Base-by-base conservation (phyloP, 2,888 invertebrate genomes). In the Epinotia ramella region DNA sequence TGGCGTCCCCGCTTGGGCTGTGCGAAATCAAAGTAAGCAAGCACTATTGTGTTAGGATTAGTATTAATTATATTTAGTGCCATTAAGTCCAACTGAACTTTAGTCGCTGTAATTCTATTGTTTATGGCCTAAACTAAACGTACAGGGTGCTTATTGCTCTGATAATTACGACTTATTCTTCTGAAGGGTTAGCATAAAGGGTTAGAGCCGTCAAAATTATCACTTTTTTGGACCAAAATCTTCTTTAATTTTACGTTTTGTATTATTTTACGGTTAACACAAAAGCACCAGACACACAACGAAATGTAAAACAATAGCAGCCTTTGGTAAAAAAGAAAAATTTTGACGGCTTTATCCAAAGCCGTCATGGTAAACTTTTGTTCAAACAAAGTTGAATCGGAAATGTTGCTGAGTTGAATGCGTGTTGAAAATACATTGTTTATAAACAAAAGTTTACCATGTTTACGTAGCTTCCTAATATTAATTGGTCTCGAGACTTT, bases 51-150 rank as follows among this genome's bases (percentile, higher is more conserved):
- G 73, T 77, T 77, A 65, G 65, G 18, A 57, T 69, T 77, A 73
- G 69, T 53, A n/a, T 9, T 69, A 71, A 76, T 60, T 71, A 70
- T 49, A 66, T 72, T 72, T 76, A 76, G 72, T 72, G 76, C 76
- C 76, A 76, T 76, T 67, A 67, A 67, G 59, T 66, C 49, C 18
- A 62, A 70, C 33, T 65, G 11, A 68, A 59, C 59, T 46, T 69
- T 69, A 69, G 68, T 44, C 68, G 24, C 28, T 46, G 16, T 69
- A 69, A 20, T 63, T 53, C 59, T 73, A 67, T 76, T 72, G 62
- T 59, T 74, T 73, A 70, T 80, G 86, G 85, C 84, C 85, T 86
- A 86, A 83, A 79, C 79, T 53, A 53, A 53, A 69, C 73, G 77
- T 78, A 81, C 81, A 82, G 83, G 83, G 83, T 82, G 83, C 78